These are phyloP conservation scores for Ichneumon xanthorius DNA, from an alignment of 2,888 invertebrate genomes.

Conservation along the genomic window DNA sequence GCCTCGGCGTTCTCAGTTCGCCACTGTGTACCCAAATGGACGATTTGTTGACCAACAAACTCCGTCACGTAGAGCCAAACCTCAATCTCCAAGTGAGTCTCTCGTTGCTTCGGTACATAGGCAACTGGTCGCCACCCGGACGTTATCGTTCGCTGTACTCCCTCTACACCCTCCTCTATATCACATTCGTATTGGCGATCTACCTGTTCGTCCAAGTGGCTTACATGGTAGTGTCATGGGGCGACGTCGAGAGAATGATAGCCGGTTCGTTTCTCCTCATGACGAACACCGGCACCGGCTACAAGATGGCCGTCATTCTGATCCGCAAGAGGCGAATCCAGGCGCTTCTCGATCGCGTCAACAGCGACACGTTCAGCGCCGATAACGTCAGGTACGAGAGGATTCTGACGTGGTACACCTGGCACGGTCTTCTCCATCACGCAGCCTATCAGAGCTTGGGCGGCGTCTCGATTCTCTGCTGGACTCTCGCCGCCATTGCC, in stretches of 20 bases:
- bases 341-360: slow-evolving; percentile 68
- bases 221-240: slow-evolving; percentile 71
- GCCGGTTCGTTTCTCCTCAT: slow-evolving; percentile 74
- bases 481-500: slow-evolving; percentile 72
- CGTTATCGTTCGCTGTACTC: slow-evolving; percentile 65
- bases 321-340: slow-evolving; percentile 69
- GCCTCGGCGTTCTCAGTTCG: too few species aligned
- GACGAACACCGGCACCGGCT: slow-evolving; percentile 75
- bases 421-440: slow-evolving; percentile 77
- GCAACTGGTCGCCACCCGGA: slow-evolving; percentile 75
- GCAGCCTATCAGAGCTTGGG: slow-evolving; percentile 75
- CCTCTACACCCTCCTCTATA: slow-evolving; percentile 67
- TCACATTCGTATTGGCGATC: slow-evolving; percentile 72
- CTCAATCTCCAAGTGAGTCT: slow-evolving; percentile 74
- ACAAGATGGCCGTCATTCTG: slow-evolving; percentile 72
- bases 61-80: slow-evolving; percentile 70
- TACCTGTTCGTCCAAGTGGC: slow-evolving; percentile 71
- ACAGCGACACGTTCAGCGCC: slow-evolving; percentile 68
- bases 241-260: slow-evolving; percentile 71
- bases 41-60: slow-evolving; percentile 13
- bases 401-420: slow-evolving; percentile 71
- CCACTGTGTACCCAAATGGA: neutral
- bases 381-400: slow-evolving; percentile 70
- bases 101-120: slow-evolving; percentile 73
- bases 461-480: slow-evolving; percentile 70